Conservation (phyloP, 2,797 vertebrate species). For the Tamandua tetradactyla region DNA sequence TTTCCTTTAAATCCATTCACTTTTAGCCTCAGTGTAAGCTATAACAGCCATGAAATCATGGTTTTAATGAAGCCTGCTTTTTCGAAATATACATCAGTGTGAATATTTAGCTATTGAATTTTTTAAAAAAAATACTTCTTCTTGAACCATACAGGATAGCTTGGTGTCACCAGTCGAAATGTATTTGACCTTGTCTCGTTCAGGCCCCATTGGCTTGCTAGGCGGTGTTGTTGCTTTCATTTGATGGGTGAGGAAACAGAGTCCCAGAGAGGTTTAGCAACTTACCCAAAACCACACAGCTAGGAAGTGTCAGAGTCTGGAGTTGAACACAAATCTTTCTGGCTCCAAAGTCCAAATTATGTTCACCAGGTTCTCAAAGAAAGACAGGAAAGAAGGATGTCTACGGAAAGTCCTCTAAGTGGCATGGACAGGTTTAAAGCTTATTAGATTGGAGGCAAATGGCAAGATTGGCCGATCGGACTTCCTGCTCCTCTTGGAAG, state of each 20-base stretch:
- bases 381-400: background rate
- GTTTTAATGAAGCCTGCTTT: background rate
- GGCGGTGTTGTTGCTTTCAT: background rate
- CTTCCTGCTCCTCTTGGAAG: background rate
- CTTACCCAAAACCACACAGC: background rate
- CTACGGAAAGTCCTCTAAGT: no score
- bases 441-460: background rate
- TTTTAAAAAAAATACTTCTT: background rate
- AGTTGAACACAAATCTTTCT: background rate
- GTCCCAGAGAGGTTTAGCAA: background rate
- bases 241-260: background rate
- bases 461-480: background rate
- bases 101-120: background rate
- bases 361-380: background rate
- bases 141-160: rapidly evolving
- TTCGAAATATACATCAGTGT: background rate
- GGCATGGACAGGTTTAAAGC: background rate
- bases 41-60: background rate
- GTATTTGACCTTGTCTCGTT: background rate
- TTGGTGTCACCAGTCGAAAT: rapidly evolving
- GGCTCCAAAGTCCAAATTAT: background rate
- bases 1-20: background rate
- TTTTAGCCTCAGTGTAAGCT: background rate
- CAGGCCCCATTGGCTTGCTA: rapidly evolving
- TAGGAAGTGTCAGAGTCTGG: background rate